Base-by-base conservation (phyloP, 2,888 invertebrate species). In the Drosophila paranaensis region DNA sequence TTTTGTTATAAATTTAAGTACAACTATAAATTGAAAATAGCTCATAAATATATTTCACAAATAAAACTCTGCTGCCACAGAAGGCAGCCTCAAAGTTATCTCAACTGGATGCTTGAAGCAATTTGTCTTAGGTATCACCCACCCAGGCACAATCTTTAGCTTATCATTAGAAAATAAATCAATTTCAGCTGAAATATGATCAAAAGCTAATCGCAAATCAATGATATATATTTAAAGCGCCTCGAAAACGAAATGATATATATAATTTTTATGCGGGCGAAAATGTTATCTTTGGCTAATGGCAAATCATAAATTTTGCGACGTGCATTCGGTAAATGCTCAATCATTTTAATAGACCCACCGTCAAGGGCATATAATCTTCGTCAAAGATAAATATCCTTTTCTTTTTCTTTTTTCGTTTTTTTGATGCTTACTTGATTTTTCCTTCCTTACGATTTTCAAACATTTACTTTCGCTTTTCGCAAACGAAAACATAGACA, bases 381-480 rank as follows among this genome's bases (percentile, higher is more conserved):
- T 77, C 77, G 79, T 33, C 61, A 79, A 79, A 77, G 67, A 79
- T 74, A 79, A 78, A 71, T 74, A 66, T 58, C 50, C 53, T 67
- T 78, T 74, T 66, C 30, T 50, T 25, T 30, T 57, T 54, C 11
- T 37, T 37, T 54, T 57, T 43, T 58, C 55, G 60, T 69, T 68
- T 61, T 60, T 65, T 65, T 68, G 79, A 87, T 88, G 78, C 84
- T 88, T 88, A 82, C 80, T 84, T 84, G 84, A 84, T 84, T 84
- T 84, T 85, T 84, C 77, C 86, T 85, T 88, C 82, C 88, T 85
- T 87, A 79, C 82, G 88, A 89, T 89, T 89, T 89, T 86, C 88
- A 87, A 87, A 86, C 89, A 84, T 89, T 86, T 89, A 86, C 86
- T 86, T 86, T 88, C 89, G 84, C 87, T 88, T 86, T 88, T 88